Evolutionary conservation across 2,113 vertebrate species (phyloP), one percentile per base, ranked within the genome.

Genomic region (Sinocyclocheilus maitianheensis): DNA sequence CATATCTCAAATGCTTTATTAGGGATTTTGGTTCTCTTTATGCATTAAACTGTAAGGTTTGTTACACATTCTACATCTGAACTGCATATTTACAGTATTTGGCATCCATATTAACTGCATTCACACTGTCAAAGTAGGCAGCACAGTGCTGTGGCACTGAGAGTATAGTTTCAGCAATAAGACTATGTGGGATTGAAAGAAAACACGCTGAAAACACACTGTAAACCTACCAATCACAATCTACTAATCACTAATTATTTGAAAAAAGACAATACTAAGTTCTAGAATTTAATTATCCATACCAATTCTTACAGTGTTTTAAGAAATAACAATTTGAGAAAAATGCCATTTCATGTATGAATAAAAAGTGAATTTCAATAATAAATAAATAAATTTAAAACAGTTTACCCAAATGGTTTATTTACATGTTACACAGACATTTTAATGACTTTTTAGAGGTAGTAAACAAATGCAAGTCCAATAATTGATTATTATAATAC

Each of bases 21-120:
- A 37, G 51, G 14, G 62, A 79, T 63, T 79, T 37, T 69, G 43
- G 48, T 74, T 63, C 13, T 71, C 62, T 87, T 14, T 71, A 62
- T 60, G 63, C 34, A 4, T 46, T 60, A 30, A 60, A 84, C 46
- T 71, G 26, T 43, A 83, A 55, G 51, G 67, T 30, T 1, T 0
- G 34, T 62, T 34, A 63, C 16, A 40, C 34, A 62, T 63, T 26
- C 77, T 22, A n/a, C 10, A 14, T 77, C 46, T 77, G 4, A 77
- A 18, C 30, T 26, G 76, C 14, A 8, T 77, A 55, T 55, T 77
- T 77, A 30, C 26, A 77, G 14, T 77, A 77, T 30, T 10, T 34
- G 46, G 46, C 76, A 30, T 53, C 12, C 48, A 5, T 55, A 30
- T 53, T 4, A 24, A 18, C 48, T 26, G 3, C n/a, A 26, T 18